Base-by-base conservation (phyloP, 2,797 vertebrate species). In the Hippocampus kuda region DNA sequence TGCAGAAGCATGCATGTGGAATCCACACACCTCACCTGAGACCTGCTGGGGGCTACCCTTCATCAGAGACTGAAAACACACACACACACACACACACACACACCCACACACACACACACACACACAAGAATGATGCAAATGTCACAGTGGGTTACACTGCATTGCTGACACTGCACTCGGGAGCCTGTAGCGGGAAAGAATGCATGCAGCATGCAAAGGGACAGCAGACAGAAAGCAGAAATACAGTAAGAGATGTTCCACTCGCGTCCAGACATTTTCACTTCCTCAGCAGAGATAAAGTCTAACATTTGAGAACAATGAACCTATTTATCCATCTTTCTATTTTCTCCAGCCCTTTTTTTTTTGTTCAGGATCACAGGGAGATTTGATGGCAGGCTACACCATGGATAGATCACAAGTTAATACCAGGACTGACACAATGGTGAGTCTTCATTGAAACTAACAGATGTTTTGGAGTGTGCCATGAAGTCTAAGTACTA, bases 161-260 rank as follows among this genome's bases (percentile, higher is more conserved):
- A 87, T 79, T 91, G 89, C 91, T 91, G 91, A 91, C 81, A 80
- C 75, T 57, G 89, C 90, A 89, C 79, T 79, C 72, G 71, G 74
- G 82, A 83, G 72, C 80, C 84, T 83, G 81, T 77, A 81, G 84
- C 75, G 77, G 79, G 54, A 81, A 81, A 79, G 81, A 73, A 77
- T 86, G 75, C 77, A 78, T 71, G 69, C 75, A 72, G 75, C 74
- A 77, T 77, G 71, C 51, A 7, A 68, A 67, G 2, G 69, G 70
- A 66, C 70, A 72, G 77, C 70, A 61, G 70, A 66, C 71, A 72
- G 77, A 70, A 61, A 22, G 49, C 38, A 41, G 16, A 69, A 48
- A 9, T 24, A n/a, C 11, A 12, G 60, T 65, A 27, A 60, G 69
- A 60, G 68, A 65, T 30, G 18, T 76, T 20, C 44, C 34, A 38